phyloP scores from a whole-genome alignment of 1,140 invertebrate genomes.

The Anagrus nilaparvatae region DNA sequence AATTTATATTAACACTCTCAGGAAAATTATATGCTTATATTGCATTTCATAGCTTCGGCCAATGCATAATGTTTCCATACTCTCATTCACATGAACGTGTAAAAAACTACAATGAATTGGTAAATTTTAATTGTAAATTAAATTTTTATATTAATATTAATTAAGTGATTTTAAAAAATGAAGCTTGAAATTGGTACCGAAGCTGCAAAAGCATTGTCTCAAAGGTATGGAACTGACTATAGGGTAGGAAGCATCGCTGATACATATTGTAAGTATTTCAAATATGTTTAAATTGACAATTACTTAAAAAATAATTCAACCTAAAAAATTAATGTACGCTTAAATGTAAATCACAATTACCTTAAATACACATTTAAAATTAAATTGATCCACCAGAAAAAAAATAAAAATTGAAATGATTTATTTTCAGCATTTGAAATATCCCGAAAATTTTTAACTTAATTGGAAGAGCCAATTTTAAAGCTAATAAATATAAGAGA shows the following conservation, averaged over 20 bases:
- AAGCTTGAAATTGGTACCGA: slow-evolving; percentile 47
- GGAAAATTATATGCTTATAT: slow-evolving; percentile 54
- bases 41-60: slow-evolving; percentile 66
- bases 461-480: no score
- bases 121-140: slow-evolving; percentile 30
- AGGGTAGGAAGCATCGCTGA: slow-evolving; percentile 47
- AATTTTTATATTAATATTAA: background rate
- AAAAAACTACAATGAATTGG: slow-evolving; percentile 52
- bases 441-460: no score
- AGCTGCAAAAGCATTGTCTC: slow-evolving; percentile 45
- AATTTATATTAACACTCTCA: slow-evolving; percentile 40
- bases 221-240: slow-evolving; percentile 55
- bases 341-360: background rate
- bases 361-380: no score
- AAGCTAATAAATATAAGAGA: no score
- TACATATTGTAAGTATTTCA: slow-evolving; percentile 48
- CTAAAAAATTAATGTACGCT: background rate
- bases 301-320: no score
- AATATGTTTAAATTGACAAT: no score
- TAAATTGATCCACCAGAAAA: no score
- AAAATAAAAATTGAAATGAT: no score
- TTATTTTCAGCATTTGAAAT: no score
- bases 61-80: slow-evolving; percentile 60
- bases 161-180: slow-evolving; percentile 12
- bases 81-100: slow-evolving; percentile 49